These are phyloP conservation scores for Diaphora mendica DNA, from an alignment of 2,888 invertebrate genomes.

Conservation along the genomic window DNA sequence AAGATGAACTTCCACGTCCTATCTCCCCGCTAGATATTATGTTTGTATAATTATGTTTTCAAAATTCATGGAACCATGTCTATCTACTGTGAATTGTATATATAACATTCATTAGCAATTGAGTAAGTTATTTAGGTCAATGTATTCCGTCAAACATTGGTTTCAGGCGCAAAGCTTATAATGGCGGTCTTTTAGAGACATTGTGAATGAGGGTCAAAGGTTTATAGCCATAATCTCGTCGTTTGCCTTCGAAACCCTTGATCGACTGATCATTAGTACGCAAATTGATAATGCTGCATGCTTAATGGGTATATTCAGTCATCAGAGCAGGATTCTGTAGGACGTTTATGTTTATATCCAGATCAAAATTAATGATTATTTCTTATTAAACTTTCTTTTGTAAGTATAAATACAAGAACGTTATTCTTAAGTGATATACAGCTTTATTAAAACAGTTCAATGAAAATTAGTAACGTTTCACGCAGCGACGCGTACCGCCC, in stretches of 20 bases:
- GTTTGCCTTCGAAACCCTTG: constrained; percentile 3
- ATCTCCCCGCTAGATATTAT: no score
- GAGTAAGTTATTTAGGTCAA: constrained; percentile 1
- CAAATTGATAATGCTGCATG: constrained; percentile 11
- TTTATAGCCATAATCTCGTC: constrained; percentile 7
- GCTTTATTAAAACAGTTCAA: no score
- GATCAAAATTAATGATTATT: neutral
- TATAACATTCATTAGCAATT: neutral
- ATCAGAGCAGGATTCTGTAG: neutral
- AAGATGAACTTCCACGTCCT: neutral
- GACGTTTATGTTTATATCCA: neutral
- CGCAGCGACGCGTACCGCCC: no score
- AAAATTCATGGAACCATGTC: neutral
- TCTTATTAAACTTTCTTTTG: no score
- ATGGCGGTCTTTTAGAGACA: constrained; percentile 2
- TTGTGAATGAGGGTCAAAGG: constrained; percentile 12
- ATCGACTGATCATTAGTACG: constrained; percentile 8
- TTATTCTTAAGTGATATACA: no score
- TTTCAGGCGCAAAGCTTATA: constrained; percentile 2
- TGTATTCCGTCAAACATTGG: constrained; percentile 28
- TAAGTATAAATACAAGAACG: no score
- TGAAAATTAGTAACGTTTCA: no score
- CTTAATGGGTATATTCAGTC: neutral
- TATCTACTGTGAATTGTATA: neutral
- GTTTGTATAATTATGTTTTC: neutral